A percentile compares a stretch with the other conserved stretches of the same genome.
These are phyloP conservation scores for Drosophila santomea DNA, from an alignment of 1,140 invertebrate species.

Conservation along the genomic window DNA sequence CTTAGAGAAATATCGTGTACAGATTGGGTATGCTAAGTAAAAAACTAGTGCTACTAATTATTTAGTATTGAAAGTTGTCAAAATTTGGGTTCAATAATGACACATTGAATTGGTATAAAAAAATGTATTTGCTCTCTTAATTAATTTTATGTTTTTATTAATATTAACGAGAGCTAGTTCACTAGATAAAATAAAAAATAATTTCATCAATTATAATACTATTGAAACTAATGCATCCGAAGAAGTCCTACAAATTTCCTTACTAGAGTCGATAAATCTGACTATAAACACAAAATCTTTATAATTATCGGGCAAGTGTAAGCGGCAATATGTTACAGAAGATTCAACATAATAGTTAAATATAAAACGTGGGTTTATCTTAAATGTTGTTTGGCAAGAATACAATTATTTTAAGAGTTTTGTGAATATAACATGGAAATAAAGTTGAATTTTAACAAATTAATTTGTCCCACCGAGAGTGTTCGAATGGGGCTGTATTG, in stretches of 20 bases:
- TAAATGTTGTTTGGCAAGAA: constrained; percentile 61
- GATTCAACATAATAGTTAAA: constrained; percentile 19
- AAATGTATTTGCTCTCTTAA: neutral
- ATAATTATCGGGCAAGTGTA: constrained; percentile 18
- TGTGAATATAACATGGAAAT: constrained; percentile 67
- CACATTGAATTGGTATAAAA: no score
- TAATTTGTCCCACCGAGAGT: neutral
- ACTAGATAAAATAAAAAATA: constrained; percentile 21
- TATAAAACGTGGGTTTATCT: constrained; percentile 51
- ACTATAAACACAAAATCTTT: constrained; percentile 20
- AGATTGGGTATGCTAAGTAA: constrained; percentile 21
- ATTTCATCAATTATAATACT: constrained; percentile 12
- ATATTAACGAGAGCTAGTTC: constrained; percentile 14
- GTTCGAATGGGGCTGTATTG: neutral
- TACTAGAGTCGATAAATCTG: constrained; percentile 24
- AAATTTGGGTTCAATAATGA: constrained; percentile 14
- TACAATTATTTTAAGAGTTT: constrained; percentile 59
- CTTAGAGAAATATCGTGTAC: constrained; percentile 18
- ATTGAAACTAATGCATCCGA: constrained; percentile 8
- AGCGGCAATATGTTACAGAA: constrained; percentile 19
- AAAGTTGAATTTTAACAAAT: constrained; percentile 52
- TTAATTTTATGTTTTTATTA: no score
- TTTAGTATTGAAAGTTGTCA: constrained; percentile 27
- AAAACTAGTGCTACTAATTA: constrained; percentile 32
- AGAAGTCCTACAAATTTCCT: neutral